These are phyloP conservation scores for Tetraodon nigroviridis DNA, from an alignment of 2,113 vertebrate species.

Conservation along the genomic window DNA sequence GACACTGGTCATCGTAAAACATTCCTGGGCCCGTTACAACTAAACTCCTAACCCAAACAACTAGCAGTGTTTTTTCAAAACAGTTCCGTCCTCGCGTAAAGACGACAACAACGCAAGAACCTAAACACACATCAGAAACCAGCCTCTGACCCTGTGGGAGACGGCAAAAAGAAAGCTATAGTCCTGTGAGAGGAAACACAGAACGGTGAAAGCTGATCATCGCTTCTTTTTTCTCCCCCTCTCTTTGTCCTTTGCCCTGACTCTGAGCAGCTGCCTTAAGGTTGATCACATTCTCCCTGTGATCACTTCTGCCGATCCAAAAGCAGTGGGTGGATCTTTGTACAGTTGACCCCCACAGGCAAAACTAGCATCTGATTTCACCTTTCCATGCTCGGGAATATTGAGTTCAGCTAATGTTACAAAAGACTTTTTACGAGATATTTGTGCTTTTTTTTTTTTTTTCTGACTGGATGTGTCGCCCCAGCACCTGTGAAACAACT, in stretches of 20 bases:
- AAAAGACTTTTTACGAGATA: constrained; percentile 24
- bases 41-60: background rate
- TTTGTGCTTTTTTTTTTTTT: background rate
- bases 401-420: constrained; percentile 20
- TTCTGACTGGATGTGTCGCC: background rate
- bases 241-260: constrained; percentile 43
- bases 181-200: constrained; percentile 51
- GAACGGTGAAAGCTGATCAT: constrained; percentile 59
- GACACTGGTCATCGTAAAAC: background rate
- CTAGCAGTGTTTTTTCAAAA: background rate
- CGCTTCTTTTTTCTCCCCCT: constrained; percentile 29
- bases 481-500: constrained; percentile 21
- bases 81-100: background rate
- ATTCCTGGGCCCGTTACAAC: background rate
- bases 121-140: background rate
- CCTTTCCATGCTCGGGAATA: constrained; percentile 26
- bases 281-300: constrained; percentile 23
- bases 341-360: constrained; percentile 14
- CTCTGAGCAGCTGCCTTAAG: constrained; percentile 54
- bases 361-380: constrained; percentile 29
- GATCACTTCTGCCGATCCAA: constrained; percentile 22
- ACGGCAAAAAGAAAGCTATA: constrained; percentile 35
- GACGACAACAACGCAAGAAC: constrained; percentile 2
- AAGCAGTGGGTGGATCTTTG: constrained; percentile 23
- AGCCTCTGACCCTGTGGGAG: constrained; percentile 27